These are phyloP conservation scores for Clangula hyemalis DNA, from an alignment of 2,797 vertebrate genomes.

Conservation along the genomic window DNA sequence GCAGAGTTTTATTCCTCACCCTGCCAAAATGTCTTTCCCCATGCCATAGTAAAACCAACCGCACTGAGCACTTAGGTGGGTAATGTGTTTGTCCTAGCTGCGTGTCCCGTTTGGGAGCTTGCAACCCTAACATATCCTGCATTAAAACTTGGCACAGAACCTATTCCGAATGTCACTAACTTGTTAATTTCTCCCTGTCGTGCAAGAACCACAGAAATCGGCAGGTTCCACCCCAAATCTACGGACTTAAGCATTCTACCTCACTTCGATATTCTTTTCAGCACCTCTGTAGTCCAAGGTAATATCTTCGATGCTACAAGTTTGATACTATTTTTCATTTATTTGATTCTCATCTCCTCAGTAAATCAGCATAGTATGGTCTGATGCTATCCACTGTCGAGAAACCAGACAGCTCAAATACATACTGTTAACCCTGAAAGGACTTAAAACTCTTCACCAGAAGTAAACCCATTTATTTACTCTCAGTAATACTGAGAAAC, in stretches of 20 bases:
- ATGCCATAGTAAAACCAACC: not conserved
- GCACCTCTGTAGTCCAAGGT: not conserved
- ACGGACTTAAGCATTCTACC: not conserved
- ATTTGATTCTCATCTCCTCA: not conserved
- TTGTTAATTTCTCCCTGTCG: not conserved
- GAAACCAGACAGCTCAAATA: not conserved
- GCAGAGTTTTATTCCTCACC: not conserved
- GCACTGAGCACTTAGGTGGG: rapidly evolving
- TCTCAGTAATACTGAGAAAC: not conserved
- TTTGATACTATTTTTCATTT: not conserved
- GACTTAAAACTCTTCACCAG: not conserved
- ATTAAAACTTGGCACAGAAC: not conserved
- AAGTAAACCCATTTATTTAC: not conserved
- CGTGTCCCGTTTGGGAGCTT: too few species aligned
- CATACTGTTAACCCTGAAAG: not conserved
- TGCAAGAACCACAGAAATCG: not conserved
- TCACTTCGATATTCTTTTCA: not conserved
- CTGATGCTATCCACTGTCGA: not conserved
- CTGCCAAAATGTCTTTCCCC: not conserved
- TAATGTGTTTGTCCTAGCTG: not conserved
- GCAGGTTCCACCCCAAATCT: not conserved
- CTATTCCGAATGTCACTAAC: not conserved
- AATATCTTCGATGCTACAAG: not conserved
- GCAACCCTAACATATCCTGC: not conserved
- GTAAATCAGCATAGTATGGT: not conserved